Evolutionary conservation across 53 echinoderm and acorn worm species (phyloP).

Genomic region (Holothuria scabra): DNA sequence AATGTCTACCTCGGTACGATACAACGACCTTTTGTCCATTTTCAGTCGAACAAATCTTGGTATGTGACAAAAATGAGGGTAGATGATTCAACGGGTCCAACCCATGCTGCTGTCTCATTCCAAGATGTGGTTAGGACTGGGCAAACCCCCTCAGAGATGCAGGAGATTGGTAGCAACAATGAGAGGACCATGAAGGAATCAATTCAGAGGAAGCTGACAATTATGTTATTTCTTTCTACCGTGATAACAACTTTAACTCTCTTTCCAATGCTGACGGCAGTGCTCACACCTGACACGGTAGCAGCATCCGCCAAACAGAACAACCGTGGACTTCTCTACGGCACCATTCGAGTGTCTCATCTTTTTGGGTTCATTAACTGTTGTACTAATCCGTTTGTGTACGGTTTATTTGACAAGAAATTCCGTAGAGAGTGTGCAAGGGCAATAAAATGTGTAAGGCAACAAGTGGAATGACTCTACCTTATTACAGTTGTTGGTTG

Average conservation of each 20-base stretch:
- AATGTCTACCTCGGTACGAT: too few relatives aligned
- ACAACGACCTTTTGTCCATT: too few relatives aligned
- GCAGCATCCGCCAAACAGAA: background rate
- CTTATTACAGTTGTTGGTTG: too few relatives aligned
- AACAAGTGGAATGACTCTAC: too few relatives aligned
- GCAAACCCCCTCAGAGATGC: too few relatives aligned
- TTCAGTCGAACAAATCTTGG: too few relatives aligned
- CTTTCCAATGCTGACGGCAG: background rate
- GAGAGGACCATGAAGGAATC: background rate
- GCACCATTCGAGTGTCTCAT: background rate
- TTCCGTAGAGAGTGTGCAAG: constrained; percentile 6
- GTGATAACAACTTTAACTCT: background rate
- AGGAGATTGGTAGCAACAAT: background rate
- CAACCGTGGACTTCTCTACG: background rate
- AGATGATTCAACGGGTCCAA: too few relatives aligned
- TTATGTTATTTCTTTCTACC: constrained; percentile 6
- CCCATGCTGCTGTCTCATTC: too few relatives aligned
- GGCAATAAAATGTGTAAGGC: constrained; percentile 1
- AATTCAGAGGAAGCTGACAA: background rate
- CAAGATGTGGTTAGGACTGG: too few relatives aligned
- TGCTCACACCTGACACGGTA: background rate
- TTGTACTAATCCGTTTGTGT: constrained; percentile 21
- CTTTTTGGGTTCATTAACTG: background rate
- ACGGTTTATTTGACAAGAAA: constrained; percentile 18
- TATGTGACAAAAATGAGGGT: too few relatives aligned